Conservation (phyloP, 2,888 invertebrate genomes). For the Alviniconcha strummeri region DNA sequence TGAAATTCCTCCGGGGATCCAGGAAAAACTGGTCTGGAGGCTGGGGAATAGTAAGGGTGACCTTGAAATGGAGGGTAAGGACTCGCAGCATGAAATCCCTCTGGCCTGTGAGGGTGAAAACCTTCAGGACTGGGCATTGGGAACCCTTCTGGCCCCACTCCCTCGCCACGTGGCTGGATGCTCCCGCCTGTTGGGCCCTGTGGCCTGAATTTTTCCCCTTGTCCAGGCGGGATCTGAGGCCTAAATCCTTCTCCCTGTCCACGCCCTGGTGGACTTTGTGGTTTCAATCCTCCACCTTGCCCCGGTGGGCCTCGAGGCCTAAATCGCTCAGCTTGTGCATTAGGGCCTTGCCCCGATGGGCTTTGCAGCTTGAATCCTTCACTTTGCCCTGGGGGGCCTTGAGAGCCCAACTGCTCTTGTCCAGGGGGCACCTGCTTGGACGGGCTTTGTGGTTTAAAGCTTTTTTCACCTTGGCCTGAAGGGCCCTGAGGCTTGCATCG, state of each 20-base stretch:
- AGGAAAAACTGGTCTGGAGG: conserved; percentile 16
- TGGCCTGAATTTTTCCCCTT: conserved; percentile 27
- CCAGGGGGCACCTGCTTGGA: neutral
- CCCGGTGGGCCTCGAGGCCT: conserved; percentile 9
- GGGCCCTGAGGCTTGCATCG: conserved; percentile 3
- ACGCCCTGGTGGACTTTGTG: neutral
- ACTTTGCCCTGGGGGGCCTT: neutral
- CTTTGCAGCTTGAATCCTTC: neutral
- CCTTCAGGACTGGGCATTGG: neutral
- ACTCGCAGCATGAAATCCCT: conserved; percentile 17
- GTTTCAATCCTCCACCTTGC: conserved; percentile 6
- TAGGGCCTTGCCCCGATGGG: neutral
- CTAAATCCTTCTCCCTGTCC: neutral
- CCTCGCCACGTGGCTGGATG: conserved; percentile 25
- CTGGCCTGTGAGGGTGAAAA: conserved; percentile 1
- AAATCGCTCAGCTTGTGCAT: conserved; percentile 7
- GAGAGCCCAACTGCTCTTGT: neutral
- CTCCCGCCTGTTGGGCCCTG: conserved; percentile 34
- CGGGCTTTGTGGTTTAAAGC: neutral
- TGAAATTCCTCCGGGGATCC: neutral
- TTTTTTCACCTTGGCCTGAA: conserved; percentile 11
- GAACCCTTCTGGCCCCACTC: neutral
- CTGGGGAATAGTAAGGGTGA: conserved; percentile 10
- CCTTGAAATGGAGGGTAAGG: conserved; percentile 26
- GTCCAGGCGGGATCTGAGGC: conserved; percentile 19